Evolutionary conservation across 2,888 invertebrate genomes (phyloP).

Genomic region (Dexiosoma caninum): DNA sequence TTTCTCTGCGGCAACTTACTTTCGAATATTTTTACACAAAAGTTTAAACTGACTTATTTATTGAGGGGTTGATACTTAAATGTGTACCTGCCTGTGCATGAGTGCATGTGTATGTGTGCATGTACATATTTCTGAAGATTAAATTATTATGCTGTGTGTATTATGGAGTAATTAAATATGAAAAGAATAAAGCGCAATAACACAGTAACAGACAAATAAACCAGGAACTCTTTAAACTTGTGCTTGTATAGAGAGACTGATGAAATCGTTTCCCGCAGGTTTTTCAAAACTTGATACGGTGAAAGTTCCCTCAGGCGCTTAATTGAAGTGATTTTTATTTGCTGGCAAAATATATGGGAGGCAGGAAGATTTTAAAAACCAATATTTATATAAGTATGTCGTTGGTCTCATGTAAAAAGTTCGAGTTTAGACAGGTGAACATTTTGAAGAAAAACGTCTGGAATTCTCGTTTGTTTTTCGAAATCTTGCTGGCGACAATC

Average conservation of each 20-base stretch:
- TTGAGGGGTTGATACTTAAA: neutral
- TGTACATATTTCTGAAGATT: slow-evolving; percentile 15
- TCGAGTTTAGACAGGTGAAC: no score
- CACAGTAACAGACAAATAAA: neutral
- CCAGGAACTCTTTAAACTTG: neutral
- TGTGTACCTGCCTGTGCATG: neutral
- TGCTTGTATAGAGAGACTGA: neutral
- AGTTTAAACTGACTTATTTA: slow-evolving; percentile 12
- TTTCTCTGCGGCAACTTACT: slow-evolving; percentile 1
- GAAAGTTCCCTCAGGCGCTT: no score
- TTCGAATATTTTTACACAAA: neutral
- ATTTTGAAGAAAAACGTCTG: no score
- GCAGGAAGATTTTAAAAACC: no score
- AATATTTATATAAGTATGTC: no score
- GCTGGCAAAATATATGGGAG: no score
- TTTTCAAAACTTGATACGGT: neutral
- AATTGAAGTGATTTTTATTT: neutral
- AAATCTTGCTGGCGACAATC: no score
- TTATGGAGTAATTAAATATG: slow-evolving; percentile 52
- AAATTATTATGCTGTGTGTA: slow-evolving; percentile 18
- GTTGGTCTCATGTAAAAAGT: no score
- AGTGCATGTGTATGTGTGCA: neutral
- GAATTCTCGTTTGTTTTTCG: no score
- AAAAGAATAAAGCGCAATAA: neutral
- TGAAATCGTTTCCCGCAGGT: neutral